Conservation (phyloP, 2,797 vertebrate species). For the Cyclopterus lumpus region DNA sequence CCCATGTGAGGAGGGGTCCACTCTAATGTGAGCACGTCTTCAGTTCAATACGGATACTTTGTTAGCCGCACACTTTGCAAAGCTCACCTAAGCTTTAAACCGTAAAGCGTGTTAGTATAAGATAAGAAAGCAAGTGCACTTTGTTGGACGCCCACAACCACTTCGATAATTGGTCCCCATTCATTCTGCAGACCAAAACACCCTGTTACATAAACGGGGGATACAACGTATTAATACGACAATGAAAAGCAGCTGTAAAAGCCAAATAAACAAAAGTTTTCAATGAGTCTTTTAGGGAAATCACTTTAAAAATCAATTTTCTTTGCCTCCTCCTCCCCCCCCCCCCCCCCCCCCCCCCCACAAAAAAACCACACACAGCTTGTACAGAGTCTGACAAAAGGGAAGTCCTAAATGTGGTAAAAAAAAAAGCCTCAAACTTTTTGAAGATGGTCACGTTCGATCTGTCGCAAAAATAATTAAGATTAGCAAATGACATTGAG, state of each 20-base stretch:
- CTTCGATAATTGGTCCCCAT: not conserved
- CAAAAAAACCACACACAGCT: not conserved
- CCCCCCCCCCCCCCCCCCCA: not conserved
- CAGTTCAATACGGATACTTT: constrained; percentile 12
- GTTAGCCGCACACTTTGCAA: constrained; percentile 24
- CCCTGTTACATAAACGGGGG: not conserved
- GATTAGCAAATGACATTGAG: constrained; percentile 46
- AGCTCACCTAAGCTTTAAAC: not conserved
- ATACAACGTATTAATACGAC: not conserved
- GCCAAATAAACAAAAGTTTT: not conserved
- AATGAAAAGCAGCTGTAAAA: not conserved
- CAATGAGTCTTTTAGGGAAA: not conserved
- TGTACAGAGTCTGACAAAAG: not conserved
- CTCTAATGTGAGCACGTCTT: constrained; percentile 29
- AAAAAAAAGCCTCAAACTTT: constrained; percentile 26
- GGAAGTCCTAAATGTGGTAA: constrained; percentile 7
- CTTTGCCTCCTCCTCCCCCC: not conserved
- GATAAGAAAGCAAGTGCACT: not conserved
- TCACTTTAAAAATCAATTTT: not conserved
- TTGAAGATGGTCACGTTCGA: constrained; percentile 2
- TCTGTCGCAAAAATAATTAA: constrained; percentile 50
- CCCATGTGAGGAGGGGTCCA: constrained; percentile 4
- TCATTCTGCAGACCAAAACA: not conserved
- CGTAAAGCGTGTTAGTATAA: not conserved
- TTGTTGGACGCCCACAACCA: not conserved